phyloP scores from a whole-genome alignment of 1,140 invertebrate genomes.

The Drosophila tristis region DNA sequence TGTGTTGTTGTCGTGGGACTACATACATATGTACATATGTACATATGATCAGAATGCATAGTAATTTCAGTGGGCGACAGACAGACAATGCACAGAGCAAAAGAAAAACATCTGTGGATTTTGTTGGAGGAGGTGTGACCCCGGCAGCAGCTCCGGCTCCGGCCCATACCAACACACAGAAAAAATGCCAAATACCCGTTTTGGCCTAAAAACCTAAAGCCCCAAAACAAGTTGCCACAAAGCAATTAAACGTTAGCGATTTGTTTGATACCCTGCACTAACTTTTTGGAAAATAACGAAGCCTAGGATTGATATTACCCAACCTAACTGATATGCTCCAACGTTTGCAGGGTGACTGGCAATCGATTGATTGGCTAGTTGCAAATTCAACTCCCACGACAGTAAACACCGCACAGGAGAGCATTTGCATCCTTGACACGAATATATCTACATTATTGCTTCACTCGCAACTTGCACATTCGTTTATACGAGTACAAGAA shows the following conservation, averaged over 20 bases:
- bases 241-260: conserved; percentile 41
- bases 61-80: conserved; percentile 58
- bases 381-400: too few relatives aligned
- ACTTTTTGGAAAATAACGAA: background rate
- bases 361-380: too few relatives aligned
- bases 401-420: too few relatives aligned
- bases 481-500: conserved; percentile 13
- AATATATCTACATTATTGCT: conserved; percentile 12
- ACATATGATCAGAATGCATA: conserved; percentile 49
- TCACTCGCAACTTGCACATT: conserved; percentile 38
- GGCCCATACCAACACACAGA: conserved; percentile 28
- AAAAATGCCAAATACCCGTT: conserved; percentile 68
- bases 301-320: background rate
- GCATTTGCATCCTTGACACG: too few relatives aligned
- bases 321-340: background rate
- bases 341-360: too few relatives aligned
- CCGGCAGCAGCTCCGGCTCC: background rate
- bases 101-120: conserved; percentile 31
- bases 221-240: conserved; percentile 51
- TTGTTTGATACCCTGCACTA: conserved; percentile 45
- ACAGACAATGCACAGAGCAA: conserved; percentile 18
- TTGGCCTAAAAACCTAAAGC: conserved; percentile 73
- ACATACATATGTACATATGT: background rate
- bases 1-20: conserved; percentile 19
- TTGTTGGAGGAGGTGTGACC: conserved; percentile 29